Evolutionary conservation across 2,888 invertebrate genomes (phyloP).

Genomic region (Megaustenia siamemsis): DNA sequence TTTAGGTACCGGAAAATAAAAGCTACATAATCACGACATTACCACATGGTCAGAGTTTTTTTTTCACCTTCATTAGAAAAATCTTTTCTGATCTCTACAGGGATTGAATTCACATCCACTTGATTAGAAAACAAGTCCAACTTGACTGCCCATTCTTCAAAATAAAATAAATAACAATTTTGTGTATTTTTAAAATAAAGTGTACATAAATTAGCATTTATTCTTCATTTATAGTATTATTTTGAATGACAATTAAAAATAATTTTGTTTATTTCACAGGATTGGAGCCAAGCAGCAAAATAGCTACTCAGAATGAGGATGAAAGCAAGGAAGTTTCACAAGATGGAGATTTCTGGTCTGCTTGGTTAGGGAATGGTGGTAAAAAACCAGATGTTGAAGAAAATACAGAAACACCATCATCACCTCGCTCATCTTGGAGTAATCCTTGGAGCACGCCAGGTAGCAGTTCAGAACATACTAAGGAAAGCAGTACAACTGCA

Average conservation of each 20-base stretch:
- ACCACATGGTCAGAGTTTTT: no score
- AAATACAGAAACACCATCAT: slow-evolving; percentile 22
- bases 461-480: slow-evolving; percentile 5
- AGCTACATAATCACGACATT: no score
- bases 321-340: background rate
- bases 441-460: slow-evolving; percentile 54
- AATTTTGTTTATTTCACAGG: background rate
- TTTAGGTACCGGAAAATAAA: no score
- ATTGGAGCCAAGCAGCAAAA: slow-evolving; percentile 4
- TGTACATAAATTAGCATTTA: no score
- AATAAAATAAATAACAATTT: no score
- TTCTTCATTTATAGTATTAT: no score
- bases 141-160: no score
- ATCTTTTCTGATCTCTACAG: no score
- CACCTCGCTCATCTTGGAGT: slow-evolving; percentile 49
- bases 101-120: no score
- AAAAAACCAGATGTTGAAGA: slow-evolving; percentile 35
- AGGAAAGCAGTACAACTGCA: background rate
- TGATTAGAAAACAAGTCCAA: no score
- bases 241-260: background rate
- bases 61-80: no score
- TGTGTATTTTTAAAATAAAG: no score
- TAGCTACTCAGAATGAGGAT: background rate
- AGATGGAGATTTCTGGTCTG: slow-evolving; percentile 58
- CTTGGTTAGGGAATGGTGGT: slow-evolving; percentile 49